These are phyloP conservation scores for Anthopleura sola DNA, from an alignment of 64 coral and sea anemone species.

Conservation along the genomic window DNA sequence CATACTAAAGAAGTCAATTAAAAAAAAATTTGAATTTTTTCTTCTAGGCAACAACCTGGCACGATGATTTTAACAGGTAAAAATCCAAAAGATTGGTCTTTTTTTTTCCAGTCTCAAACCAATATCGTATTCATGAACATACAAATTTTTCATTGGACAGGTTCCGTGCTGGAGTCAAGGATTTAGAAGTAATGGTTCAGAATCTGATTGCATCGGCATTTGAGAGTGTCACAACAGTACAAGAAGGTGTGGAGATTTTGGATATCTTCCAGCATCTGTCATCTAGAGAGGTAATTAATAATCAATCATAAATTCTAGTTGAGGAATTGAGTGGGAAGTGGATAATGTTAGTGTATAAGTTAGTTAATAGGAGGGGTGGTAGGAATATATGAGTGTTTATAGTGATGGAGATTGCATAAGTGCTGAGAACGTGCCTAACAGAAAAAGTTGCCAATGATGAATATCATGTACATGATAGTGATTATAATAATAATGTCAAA, in stretches of 20 bases:
- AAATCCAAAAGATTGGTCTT: background rate
- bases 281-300: conserved; percentile 72
- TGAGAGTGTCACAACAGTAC: conserved; percentile 77
- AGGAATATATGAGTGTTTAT: too few relatives aligned
- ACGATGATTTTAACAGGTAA: conserved; percentile 99
- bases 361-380: too few relatives aligned
- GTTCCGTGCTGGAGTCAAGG: conserved; percentile 98
- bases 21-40: background rate
- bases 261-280: conserved; percentile 95
- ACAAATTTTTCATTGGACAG: conserved; percentile 11
- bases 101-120: too few relatives aligned
- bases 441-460: too few relatives aligned
- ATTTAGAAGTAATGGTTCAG: conserved; percentile 98
- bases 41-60: conserved; percentile 96
- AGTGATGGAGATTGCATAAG: too few relatives aligned
- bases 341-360: too few relatives aligned
- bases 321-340: too few relatives aligned
- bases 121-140: too few relatives aligned
- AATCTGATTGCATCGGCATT: conserved; percentile 94
- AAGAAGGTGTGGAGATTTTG: conserved; percentile 91
- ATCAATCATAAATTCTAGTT: background rate
- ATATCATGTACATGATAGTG: too few relatives aligned
- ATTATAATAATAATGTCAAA: too few relatives aligned
- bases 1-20: background rate
- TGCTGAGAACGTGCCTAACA: too few relatives aligned